Percentiles rank a stretch among this genome's conserved stretches.
phyloP scores from a whole-genome alignment of 2,113 vertebrate species.

The Canis aureus region DNA sequence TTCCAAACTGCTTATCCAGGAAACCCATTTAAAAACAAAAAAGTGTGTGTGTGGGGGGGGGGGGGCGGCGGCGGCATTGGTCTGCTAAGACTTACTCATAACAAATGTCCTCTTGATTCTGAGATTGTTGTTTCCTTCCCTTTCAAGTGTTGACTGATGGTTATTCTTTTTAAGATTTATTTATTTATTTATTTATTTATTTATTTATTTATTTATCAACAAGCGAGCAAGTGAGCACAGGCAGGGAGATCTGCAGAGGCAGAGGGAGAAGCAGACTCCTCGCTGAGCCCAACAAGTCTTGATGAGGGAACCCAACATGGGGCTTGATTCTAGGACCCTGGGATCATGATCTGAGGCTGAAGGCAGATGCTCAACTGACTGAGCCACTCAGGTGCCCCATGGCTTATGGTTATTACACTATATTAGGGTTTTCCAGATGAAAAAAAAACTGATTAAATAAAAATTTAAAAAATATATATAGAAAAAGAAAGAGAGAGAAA shows the following conservation, averaged over 20 bases:
- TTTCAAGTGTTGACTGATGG: neutral
- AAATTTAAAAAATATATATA: neutral
- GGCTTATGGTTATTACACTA: neutral
- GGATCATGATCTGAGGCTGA: too few species aligned
- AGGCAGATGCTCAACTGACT: too few species aligned
- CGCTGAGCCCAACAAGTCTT: too few species aligned
- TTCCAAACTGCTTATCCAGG: neutral
- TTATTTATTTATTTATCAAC: too few species aligned
- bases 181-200: too few species aligned
- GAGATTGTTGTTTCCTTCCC: neutral
- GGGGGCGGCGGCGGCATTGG: neutral
- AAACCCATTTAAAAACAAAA: conserved; percentile 8
- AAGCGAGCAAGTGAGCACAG: too few species aligned
- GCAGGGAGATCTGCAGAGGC: too few species aligned
- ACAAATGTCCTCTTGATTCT: neutral
- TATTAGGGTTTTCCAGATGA: neutral
- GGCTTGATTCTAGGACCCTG: too few species aligned
- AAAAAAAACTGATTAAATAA: neutral
- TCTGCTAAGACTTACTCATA: neutral
- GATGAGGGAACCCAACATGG: too few species aligned
- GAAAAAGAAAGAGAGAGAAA: neutral
- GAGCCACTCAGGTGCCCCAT: too few species aligned
- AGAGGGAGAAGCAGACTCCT: too few species aligned
- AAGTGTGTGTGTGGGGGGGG: neutral
- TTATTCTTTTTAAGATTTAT: neutral